Evolutionary conservation across 2,888 invertebrate genomes (phyloP).

Genomic region (Trachelus tabidus): DNA sequence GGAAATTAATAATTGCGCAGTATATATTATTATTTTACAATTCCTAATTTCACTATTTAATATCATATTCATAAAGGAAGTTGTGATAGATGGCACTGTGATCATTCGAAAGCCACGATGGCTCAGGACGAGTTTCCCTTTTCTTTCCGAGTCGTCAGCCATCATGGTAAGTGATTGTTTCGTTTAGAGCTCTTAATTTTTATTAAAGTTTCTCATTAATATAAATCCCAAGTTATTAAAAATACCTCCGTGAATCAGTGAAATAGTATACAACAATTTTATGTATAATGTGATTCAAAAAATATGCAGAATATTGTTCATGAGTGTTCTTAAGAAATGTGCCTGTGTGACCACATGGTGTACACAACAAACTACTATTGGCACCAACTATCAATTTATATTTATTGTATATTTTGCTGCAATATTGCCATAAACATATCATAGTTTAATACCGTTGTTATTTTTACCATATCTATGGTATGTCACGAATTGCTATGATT

Average conservation of each 20-base stretch:
- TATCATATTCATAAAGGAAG: background rate
- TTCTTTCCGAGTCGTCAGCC: conserved; percentile 55
- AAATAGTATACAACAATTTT: background rate
- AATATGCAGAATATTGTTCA: background rate
- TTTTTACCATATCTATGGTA: background rate
- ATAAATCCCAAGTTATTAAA: background rate
- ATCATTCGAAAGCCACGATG: conserved; percentile 24
- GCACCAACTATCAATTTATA: background rate
- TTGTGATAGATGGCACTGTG: background rate
- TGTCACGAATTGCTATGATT: background rate
- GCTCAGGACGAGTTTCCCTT: conserved; percentile 44
- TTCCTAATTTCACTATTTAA: background rate
- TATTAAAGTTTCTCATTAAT: conserved; percentile 19
- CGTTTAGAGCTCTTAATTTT: conserved; percentile 7
- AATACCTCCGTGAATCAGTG: background rate
- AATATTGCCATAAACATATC: background rate
- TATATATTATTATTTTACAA: background rate
- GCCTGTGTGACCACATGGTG: conserved; percentile 26
- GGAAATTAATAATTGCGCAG: background rate
- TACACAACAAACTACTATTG: conserved; percentile 22
- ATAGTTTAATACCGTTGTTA: background rate
- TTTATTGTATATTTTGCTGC: background rate
- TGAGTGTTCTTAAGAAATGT: background rate
- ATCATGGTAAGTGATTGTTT: conserved; percentile 62
- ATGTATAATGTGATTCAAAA: background rate